Base-by-base conservation (phyloP, 92 coral and sea anemone genomes). In the Paragorgia papillata region DNA sequence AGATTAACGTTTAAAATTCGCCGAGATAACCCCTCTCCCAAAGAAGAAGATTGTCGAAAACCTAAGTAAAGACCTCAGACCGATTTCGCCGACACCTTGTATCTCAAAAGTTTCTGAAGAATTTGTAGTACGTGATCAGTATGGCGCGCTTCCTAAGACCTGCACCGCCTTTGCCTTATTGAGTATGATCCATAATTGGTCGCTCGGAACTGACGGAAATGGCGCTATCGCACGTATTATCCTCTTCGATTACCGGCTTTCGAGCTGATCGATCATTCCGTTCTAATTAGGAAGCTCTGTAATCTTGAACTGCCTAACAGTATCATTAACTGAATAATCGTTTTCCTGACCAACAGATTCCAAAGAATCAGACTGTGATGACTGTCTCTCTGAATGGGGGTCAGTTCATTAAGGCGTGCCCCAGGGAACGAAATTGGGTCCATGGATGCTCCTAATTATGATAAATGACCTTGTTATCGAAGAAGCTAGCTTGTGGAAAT, bases 1-100 rank as follows among this genome's bases (percentile, higher is more conserved):
- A 69, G 1, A 33, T 33, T n/a, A 69, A 68, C 7, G 58, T 51
- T 35, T 48, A 80, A 53, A 53, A 53, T 18, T 53, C 7, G 58
- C 58, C 3, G 58, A 53, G 4, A 17, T 53, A 4, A 4, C 58
- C 5, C 58, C 7, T 53, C 27, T 53, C 6, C 7, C 18, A 5
- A 53, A 53, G 58, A 53, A 18, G 27, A 53, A 53, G 17, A 4
- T 17, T 17, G 58, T 53, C 3, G 17, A 24, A 17, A 24, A 53
- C 17, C 58, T 24, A 4, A 37, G 10, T 4, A 37, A 37, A 37
- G 43, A 37, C 10, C 43, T 37, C 10, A 37, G 18, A 17, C 58
- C 58, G 6, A 53, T 53, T 4, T 53, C 5, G 3, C 58, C 17
- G 5, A 53, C 18, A 18, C 22, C 58, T 17, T 18, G 58, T 24